Evolutionary conservation across 2,888 invertebrate species (phyloP).

Genomic region (Tiliacea citrago): DNA sequence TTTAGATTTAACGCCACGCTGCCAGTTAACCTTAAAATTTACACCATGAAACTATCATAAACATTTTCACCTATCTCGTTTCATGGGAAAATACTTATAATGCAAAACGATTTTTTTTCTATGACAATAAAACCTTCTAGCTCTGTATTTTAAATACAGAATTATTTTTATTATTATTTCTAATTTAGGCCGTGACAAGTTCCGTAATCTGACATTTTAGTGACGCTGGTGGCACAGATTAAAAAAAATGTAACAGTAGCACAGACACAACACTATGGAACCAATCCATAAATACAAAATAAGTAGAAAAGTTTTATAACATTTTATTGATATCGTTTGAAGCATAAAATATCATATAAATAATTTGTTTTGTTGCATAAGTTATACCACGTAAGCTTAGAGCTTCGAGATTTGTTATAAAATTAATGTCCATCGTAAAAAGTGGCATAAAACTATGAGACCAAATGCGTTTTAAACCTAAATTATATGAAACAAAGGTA

Average conservation of each 20-base stretch:
- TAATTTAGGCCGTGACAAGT: constrained; percentile 28
- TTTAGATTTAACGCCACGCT: background rate
- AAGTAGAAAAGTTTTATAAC: constrained; percentile 50
- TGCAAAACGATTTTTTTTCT: background rate
- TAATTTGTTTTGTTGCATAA: constrained; percentile 63
- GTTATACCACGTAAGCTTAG: constrained; percentile 38
- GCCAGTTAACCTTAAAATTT: background rate
- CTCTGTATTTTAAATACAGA: constrained; percentile 3
- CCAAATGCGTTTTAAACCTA: constrained; percentile 16
- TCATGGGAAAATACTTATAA: background rate
- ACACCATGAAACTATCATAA: background rate
- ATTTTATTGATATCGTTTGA: constrained; percentile 62
- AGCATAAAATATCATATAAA: constrained; percentile 60
- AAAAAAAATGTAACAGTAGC: constrained; percentile 28
- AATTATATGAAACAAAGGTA: constrained; percentile 21
- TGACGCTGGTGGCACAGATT: constrained; percentile 39
- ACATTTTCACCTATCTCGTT: background rate
- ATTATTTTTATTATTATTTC: constrained; percentile 13
- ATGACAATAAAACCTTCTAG: too few relatives aligned
- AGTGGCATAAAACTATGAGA: constrained; percentile 52
- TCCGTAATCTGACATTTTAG: constrained; percentile 22
- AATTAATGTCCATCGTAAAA: constrained; percentile 54
- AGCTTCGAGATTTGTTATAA: constrained; percentile 46
- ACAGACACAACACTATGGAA: constrained; percentile 52
- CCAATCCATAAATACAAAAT: constrained; percentile 50